Percentiles rank a stretch among this genome's conserved stretches.
phyloP scores from a whole-genome alignment of 2,113 vertebrate genomes.

The Daphoenositta chrysoptera region DNA sequence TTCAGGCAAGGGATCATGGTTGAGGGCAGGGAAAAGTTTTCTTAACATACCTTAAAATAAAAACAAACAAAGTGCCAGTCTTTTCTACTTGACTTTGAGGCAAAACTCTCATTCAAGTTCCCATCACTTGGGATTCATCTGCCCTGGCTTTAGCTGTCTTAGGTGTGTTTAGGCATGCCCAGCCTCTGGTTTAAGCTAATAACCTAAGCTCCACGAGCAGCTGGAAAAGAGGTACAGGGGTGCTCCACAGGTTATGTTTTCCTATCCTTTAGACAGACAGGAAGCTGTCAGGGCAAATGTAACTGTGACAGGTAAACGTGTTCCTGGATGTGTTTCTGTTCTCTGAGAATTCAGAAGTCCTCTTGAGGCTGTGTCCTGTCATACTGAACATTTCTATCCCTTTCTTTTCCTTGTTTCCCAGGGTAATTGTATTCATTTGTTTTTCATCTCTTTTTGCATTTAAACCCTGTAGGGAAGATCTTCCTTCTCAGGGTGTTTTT shows the following conservation, averaged over 20 bases:
- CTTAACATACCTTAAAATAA: background rate
- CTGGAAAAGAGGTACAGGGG: background rate
- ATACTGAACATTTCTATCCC: background rate
- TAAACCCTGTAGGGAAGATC: background rate
- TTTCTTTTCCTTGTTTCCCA: background rate
- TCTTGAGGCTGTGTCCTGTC: background rate
- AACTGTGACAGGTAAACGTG: background rate
- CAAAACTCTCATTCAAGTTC: background rate
- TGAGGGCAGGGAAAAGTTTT: background rate
- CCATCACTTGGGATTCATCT: background rate
- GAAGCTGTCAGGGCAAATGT: background rate
- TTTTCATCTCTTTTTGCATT: background rate
- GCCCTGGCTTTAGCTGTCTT: background rate
- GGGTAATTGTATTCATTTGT: background rate
- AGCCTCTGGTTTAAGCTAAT: background rate
- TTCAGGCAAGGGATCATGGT: background rate
- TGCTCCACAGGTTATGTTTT: background rate
- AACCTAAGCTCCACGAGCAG: background rate
- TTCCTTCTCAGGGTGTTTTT: background rate
- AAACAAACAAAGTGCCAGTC: background rate
- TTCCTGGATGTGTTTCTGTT: background rate
- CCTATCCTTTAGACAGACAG: background rate
- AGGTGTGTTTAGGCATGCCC: background rate
- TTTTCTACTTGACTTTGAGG: background rate
- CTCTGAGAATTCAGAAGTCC: background rate